phyloP scores from a whole-genome alignment of 2,113 vertebrate genomes.

The Setophaga kirtlandii region DNA sequence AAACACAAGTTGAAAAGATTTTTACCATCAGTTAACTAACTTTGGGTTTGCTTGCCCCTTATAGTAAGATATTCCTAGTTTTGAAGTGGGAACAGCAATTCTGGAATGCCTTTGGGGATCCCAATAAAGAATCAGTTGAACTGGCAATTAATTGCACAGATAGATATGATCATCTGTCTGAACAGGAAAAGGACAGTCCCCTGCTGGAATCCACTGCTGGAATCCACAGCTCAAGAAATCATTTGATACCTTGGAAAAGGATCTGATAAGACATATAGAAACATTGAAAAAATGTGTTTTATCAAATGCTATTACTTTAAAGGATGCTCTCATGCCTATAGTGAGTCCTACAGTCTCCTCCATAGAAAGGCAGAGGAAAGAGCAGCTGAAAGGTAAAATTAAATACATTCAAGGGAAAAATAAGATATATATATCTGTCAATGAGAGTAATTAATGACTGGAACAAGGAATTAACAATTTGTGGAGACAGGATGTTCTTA shows the following conservation, averaged over 20 bases:
- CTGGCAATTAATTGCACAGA: neutral
- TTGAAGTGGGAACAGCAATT: neutral
- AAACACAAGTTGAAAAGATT: neutral
- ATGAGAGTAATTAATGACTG: neutral
- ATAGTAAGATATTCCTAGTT: neutral
- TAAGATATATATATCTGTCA: neutral
- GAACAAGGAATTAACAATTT: neutral
- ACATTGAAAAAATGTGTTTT: neutral
- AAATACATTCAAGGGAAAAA: neutral
- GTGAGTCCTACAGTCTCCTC: neutral
- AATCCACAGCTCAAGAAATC: neutral
- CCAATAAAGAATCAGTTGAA: neutral
- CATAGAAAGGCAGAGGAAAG: neutral
- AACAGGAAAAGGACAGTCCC: neutral
- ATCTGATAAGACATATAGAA: neutral
- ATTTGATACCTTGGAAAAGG: neutral
- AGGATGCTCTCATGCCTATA: neutral
- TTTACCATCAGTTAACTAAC: neutral
- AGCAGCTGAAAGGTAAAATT: neutral
- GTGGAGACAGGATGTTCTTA: neutral
- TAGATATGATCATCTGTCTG: neutral
- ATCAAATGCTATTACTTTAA: neutral
- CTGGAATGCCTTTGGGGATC: neutral
- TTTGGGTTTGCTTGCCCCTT: neutral
- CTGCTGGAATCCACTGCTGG: neutral